Evolutionary conservation across 2,113 vertebrate species (phyloP), one percentile per base, ranked within the genome.

Genomic region (Scomber japonicus): DNA sequence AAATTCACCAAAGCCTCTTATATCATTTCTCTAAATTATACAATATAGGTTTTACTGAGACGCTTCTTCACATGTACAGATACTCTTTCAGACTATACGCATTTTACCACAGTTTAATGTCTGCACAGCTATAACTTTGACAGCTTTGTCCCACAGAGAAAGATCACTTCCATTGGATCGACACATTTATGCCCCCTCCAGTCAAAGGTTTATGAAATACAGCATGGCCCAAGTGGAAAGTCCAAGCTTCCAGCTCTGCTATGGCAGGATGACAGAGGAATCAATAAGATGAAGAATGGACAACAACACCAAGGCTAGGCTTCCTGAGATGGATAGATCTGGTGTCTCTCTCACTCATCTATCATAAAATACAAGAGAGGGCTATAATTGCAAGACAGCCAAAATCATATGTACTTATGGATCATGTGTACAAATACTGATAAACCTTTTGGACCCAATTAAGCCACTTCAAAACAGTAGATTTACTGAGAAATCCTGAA

Each of bases 271-370:
- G 91, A 93, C 91, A 80, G 57, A 75, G 53, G 44, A 89, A 93
- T 94, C 93, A 84, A 94, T 93, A 91, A 10, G 54, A 88, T 94
- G 89, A 92, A 83, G 82, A 90, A 93, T 93, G 84, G 77, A 87
- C 74, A 85, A 75, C 76, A 88, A 80, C 65, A 57, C 82, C 71
- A 65, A 91, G 85, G 90, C 82, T 79, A 88, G 78, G 85, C 69
- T 88, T 86, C 40, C 55, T 76, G 72, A 88, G 85, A 91, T 85
- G 87, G 87, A 90, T 87, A 71, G 78, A 91, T 88, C 75, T 72
- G 30, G 63, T 83, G 74, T 85, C 71, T 78, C 80, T 78, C 80
- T 63, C 63, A 70, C 56, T 81, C 75, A 92, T 93, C 79, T 62
- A 89, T 91, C 91, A 91, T 84, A 30, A 76, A 79, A 40, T 69